Evolutionary conservation across 2,113 vertebrate genomes (phyloP).

Genomic region (Ammodytes dubius): DNA sequence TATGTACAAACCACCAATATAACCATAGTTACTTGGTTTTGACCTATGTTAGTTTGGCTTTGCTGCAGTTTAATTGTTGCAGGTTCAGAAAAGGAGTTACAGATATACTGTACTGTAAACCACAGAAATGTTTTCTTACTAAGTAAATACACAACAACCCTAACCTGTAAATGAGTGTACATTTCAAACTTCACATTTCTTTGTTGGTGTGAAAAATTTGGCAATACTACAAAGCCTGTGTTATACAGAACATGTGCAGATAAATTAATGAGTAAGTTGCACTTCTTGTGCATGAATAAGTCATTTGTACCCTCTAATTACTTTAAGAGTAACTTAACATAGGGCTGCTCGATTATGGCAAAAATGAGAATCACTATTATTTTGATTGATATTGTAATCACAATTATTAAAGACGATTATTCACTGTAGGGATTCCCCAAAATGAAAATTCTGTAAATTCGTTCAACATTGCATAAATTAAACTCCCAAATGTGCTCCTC

Average conservation of each 20-base stretch:
- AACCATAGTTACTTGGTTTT: neutral
- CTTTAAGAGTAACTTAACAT: neutral
- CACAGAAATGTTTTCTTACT: neutral
- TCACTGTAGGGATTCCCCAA: too few species aligned
- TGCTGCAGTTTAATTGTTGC: neutral
- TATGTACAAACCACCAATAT: neutral
- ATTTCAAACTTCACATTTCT: neutral
- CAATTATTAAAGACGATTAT: too few species aligned
- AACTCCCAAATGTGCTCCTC: too few species aligned
- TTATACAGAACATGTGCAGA: neutral
- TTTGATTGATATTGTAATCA: too few species aligned
- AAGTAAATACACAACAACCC: neutral
- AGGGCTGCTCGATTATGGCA: neutral
- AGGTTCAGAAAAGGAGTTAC: neutral
- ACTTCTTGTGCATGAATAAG: conserved; percentile 26
- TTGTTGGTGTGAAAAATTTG: neutral
- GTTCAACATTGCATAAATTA: too few species aligned
- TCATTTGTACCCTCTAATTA: conserved; percentile 17
- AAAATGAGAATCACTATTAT: too few species aligned
- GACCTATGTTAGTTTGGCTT: neutral
- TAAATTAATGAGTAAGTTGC: conserved; percentile 1
- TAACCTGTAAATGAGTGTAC: neutral
- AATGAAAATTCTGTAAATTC: too few species aligned
- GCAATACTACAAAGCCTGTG: neutral
- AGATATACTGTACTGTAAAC: neutral